A percentile compares a stretch with the other conserved stretches of the same genome.
phyloP scores from a whole-genome alignment of 1,140 invertebrate species.

The Solenopsis fugax region DNA sequence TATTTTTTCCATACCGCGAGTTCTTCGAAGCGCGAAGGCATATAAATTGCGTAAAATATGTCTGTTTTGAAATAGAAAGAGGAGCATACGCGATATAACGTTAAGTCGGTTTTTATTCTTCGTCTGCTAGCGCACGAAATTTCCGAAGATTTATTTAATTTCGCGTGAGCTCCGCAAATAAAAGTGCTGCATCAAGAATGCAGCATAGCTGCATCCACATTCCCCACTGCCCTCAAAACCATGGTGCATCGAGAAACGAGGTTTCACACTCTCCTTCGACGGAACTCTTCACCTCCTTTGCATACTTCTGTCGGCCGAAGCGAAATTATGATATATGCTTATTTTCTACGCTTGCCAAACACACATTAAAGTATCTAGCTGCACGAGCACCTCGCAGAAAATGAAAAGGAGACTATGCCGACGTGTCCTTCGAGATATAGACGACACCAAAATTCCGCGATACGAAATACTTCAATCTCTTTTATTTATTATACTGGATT shows the following conservation, averaged over 20 bases:
- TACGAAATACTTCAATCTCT: neutral
- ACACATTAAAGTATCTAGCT: conserved; percentile 22
- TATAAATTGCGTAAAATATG: conserved; percentile 28
- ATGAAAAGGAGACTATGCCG: neutral
- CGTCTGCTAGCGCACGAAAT: neutral
- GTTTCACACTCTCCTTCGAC: conserved; percentile 66
- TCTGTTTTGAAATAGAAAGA: conserved; percentile 7
- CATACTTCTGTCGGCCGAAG: conserved; percentile 6
- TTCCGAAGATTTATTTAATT: neutral
- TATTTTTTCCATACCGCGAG: conserved; percentile 1
- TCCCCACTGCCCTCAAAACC: conserved; percentile 56
- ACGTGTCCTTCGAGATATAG: neutral
- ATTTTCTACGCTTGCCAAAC: conserved; percentile 33
- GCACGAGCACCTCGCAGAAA: neutral
- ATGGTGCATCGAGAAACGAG: conserved; percentile 51
- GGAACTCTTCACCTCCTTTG: conserved; percentile 29
- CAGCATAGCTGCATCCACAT: neutral
- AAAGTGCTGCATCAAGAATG: conserved; percentile 9
- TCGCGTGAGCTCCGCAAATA: neutral
- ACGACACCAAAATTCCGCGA: neutral
- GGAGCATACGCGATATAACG: neutral
- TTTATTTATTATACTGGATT: neutral
- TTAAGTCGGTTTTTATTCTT: neutral
- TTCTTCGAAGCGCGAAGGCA: conserved; percentile 1
- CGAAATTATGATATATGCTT: conserved; percentile 39